Percentiles rank a stretch among this genome's conserved stretches.
phyloP scores from a whole-genome alignment of 2,797 vertebrate species.

The Enteromius trimaculatus region DNA sequence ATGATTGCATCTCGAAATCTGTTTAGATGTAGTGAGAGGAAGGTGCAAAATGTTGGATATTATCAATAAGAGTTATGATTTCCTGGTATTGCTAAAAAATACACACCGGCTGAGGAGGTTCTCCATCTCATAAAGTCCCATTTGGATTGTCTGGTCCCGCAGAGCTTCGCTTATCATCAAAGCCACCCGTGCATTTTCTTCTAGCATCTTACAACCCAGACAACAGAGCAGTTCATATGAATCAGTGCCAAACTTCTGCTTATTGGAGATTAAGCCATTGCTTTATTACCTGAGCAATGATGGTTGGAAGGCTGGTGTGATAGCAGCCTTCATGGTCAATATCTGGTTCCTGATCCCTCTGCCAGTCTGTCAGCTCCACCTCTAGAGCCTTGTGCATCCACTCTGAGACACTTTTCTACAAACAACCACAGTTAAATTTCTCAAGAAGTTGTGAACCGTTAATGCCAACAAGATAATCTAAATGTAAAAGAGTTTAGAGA shows the following conservation, averaged over 20 bases:
- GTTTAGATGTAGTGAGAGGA: background rate
- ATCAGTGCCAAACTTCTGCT: background rate
- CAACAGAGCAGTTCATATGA: background rate
- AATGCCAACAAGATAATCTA: background rate
- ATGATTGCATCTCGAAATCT: conserved; percentile 89
- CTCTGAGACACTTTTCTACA: conserved; percentile 86
- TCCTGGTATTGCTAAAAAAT: background rate
- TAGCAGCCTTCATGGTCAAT: conserved; percentile 91
- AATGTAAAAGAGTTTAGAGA: background rate
- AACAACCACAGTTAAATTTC: conserved; percentile 20
- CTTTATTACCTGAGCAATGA: conserved; percentile 88
- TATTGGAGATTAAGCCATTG: background rate
- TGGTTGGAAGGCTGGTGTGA: conserved; percentile 88
- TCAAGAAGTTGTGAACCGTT: background rate
- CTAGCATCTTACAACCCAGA: conserved; percentile 85
- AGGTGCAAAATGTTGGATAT: background rate
- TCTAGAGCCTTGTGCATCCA: conserved; percentile 95
- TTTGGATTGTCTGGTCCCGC: conserved; percentile 84
- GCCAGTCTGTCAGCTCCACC: conserved; percentile 93
- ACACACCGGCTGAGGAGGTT: conserved; percentile 87
- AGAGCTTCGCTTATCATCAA: conserved; percentile 84
- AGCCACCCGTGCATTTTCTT: conserved; percentile 89
- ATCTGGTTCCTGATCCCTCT: conserved; percentile 89
- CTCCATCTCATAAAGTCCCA: conserved; percentile 90
- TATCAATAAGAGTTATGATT: background rate